phyloP scores from a whole-genome alignment of 2,888 invertebrate species.

The Cartodere bifasciata region DNA sequence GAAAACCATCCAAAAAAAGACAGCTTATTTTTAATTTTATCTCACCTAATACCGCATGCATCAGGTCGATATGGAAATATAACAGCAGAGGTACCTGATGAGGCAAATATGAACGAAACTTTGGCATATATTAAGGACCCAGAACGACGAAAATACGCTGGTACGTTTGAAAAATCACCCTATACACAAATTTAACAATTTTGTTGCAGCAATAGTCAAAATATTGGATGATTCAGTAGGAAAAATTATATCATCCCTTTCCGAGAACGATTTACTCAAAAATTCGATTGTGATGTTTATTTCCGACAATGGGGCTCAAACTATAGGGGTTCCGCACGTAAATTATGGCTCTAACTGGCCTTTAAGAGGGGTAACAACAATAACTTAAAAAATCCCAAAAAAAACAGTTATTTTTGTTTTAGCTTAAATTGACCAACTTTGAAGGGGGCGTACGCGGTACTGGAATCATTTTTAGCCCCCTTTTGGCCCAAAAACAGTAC shows the following conservation, averaged over 20 bases:
- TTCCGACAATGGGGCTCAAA: conserved; percentile 81
- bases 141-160: conserved; percentile 55
- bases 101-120: conserved; percentile 42
- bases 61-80: conserved; percentile 45
- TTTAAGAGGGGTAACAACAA: conserved; percentile 52
- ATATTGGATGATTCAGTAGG: conserved; percentile 79
- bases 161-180: conserved; percentile 32
- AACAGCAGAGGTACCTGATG: conserved; percentile 54
- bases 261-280: conserved; percentile 52
- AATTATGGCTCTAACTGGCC: conserved; percentile 74
- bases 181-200: neutral
- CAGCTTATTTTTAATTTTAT: conserved; percentile 67
- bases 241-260: conserved; percentile 54
- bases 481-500: conserved; percentile 37
- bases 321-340: conserved; percentile 49
- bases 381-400: conserved; percentile 2
- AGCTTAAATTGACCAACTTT: conserved; percentile 66
- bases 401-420: conserved; percentile 8
- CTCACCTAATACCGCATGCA: conserved; percentile 67
- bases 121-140: conserved; percentile 54
- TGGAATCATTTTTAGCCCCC: conserved; percentile 63
- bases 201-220: conserved; percentile 62
- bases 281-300: conserved; percentile 77
- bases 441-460: conserved; percentile 75
- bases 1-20: conserved; percentile 39